A percentile compares a stretch with the other conserved stretches of the same genome.
Conservation (phyloP, 1,140 invertebrate genomes). For the Oryzaephilus surinamensis region DNA sequence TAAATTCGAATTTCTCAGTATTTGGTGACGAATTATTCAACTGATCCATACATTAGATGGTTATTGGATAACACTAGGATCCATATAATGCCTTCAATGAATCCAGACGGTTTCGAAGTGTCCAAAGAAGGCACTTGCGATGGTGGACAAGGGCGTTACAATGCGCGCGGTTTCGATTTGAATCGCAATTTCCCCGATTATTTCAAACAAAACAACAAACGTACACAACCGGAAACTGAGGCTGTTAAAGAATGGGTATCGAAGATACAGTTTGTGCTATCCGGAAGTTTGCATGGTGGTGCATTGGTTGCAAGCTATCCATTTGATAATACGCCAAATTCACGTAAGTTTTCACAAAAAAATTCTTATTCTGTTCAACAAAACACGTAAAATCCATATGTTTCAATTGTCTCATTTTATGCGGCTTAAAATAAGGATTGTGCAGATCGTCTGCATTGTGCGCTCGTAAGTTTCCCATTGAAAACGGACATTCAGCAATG, state of each 20-base stretch:
- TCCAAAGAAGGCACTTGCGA: conserved; percentile 80
- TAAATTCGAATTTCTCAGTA: conserved; percentile 47
- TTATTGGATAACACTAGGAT: conserved; percentile 82
- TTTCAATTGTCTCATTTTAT: no score
- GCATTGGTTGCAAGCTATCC: conserved; percentile 88
- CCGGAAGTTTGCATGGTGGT: conserved; percentile 83
- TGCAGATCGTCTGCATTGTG: conserved; percentile 71
- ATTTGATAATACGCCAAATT: conserved; percentile 83
- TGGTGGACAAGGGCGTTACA: conserved; percentile 76
- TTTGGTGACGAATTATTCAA: conserved; percentile 69
- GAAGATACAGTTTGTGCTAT: conserved; percentile 85
- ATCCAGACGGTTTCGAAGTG: conserved; percentile 82
- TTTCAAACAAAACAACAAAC: conserved; percentile 79
- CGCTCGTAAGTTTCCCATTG: conserved; percentile 51
- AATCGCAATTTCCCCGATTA: conserved; percentile 91
- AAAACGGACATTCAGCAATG: background rate
- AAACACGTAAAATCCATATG: background rate
- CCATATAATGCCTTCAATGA: conserved; percentile 87
- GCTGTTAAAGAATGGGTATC: conserved; percentile 90
- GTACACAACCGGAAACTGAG: conserved; percentile 82
- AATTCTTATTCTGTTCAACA: no score
- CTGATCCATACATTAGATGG: conserved; percentile 72
- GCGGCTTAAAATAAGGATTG: conserved; percentile 61
- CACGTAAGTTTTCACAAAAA: conserved; percentile 55
- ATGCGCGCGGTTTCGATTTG: conserved; percentile 76